Percentiles rank a stretch among this genome's conserved stretches.
phyloP scores from a whole-genome alignment of 2,888 invertebrate genomes.

The Melangyna quadrimaculata region DNA sequence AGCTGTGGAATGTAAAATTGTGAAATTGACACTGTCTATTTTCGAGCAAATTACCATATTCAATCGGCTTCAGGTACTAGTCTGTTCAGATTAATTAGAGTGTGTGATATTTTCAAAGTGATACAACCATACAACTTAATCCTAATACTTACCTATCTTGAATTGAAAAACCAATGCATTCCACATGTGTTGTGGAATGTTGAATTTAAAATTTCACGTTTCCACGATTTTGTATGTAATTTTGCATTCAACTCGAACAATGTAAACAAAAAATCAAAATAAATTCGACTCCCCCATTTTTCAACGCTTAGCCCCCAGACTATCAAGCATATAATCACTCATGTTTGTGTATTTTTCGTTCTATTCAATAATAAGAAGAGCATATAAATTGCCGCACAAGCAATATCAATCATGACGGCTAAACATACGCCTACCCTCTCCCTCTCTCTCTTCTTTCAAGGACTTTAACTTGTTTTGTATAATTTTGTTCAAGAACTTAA shows the following conservation, averaged over 20 bases:
- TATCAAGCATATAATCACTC: slow-evolving; percentile 3
- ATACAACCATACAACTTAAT: no score
- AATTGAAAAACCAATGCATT: background rate
- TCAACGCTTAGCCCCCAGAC: background rate
- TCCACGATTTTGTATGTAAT: no score
- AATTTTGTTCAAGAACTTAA: background rate
- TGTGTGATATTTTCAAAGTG: no score
- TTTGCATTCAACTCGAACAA: no score
- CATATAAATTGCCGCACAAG: background rate
- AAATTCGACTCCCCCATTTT: background rate
- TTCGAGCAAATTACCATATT: no score
- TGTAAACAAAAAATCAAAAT: no score
- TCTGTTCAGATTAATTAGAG: no score
- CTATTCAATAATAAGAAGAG: slow-evolving; percentile 16
- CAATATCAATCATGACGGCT: slow-evolving; percentile 35
- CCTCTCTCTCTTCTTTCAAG: background rate
- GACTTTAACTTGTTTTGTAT: background rate
- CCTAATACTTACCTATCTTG: background rate
- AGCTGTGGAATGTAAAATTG: no score
- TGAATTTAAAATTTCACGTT: no score
- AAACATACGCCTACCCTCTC: background rate
- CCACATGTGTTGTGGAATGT: no score
- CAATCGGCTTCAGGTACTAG: no score
- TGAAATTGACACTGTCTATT: no score
- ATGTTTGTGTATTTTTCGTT: background rate